Evolutionary conservation across 2,113 vertebrate species (phyloP), one percentile per base, ranked within the genome.

Genomic region (Corvus moneduloides): DNA sequence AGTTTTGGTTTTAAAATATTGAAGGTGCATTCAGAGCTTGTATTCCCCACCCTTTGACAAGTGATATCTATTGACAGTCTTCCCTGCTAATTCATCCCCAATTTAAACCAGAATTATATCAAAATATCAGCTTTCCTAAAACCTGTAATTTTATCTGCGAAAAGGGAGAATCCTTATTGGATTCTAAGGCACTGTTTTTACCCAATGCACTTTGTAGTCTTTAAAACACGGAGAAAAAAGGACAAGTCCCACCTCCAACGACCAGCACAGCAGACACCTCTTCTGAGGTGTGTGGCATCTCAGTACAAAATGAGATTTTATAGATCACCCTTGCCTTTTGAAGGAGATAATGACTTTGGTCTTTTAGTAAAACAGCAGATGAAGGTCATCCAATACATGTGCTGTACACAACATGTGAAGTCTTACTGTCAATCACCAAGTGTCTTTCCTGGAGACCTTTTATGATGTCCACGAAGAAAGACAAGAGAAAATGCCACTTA

Each of bases 361-460:
- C 51, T 95, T 97, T 78, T 52, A 89, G 82, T 28, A 52, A 32
- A 66, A 22, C 27, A 41, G 14, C 48, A 89, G 84, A 75, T n/a
- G 73, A 93, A 94, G 73, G 61, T 84, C 73, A 89, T 67, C 21
- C 51, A 66, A 33, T 43, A 33, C 30, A 44, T 55, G 46, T 37
- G 56, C 56, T 72, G 28, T 56, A 37, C 16, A 48, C 37, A 76
- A 74, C 48, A n/a, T 23, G 3, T 62, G 58, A 85, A 88, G 6
- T 37, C 27, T 69, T 59, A 27, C 17, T 92, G 76, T 87, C 87
- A 81, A 10, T 91, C 78, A 74, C 24, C 18, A 75, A 30, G 13
- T 49, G 37, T 73, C 84, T 93, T 91, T 94, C 30, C 84, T 56
- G 52, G n/a, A 91, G 56, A 76, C 32, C 39, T 91, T 89, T 94